These are phyloP conservation scores for Subanguina moxae DNA, from an alignment of 1,140 invertebrate genomes.

Conservation along the genomic window DNA sequence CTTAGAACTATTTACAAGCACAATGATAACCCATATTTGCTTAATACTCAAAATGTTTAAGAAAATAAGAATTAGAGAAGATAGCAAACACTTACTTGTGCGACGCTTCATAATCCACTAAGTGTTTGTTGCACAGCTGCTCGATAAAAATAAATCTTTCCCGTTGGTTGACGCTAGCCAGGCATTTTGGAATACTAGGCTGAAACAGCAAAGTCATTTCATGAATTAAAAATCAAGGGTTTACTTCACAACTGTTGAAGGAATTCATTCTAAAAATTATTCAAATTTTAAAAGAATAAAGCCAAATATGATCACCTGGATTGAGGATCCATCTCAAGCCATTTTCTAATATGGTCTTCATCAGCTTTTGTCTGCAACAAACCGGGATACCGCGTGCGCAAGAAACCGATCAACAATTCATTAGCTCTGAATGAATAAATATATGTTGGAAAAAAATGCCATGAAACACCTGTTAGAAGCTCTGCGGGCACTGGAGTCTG, in stretches of 20 bases:
- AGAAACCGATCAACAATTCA: constrained; percentile 71
- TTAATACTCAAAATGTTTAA: too few relatives aligned
- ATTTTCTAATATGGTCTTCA: constrained; percentile 17
- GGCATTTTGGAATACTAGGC: background rate
- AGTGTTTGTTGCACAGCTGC: constrained; percentile 31
- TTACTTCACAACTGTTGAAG: too few relatives aligned
- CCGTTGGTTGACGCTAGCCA: background rate
- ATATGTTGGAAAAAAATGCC: too few relatives aligned
- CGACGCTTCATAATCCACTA: background rate
- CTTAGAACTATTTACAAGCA: too few relatives aligned
- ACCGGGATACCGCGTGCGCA: constrained; percentile 61
- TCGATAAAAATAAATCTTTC: constrained; percentile 12
- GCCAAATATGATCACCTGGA: too few relatives aligned
- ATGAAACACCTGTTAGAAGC: constrained; percentile 68
- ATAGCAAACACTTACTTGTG: background rate
- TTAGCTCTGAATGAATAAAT: constrained; percentile 69
- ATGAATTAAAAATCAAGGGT: too few relatives aligned
- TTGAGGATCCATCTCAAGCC: too few relatives aligned
- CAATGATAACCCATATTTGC: too few relatives aligned
- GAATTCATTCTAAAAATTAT: too few relatives aligned
- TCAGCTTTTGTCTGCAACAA: constrained; percentile 18
- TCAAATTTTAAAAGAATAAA: too few relatives aligned
- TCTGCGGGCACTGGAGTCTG: constrained; percentile 61
- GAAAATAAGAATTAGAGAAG: background rate
- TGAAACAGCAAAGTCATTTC: background rate